Conservation (phyloP, 2,797 vertebrate species). For the Schizothorax lantsangensis region DNA sequence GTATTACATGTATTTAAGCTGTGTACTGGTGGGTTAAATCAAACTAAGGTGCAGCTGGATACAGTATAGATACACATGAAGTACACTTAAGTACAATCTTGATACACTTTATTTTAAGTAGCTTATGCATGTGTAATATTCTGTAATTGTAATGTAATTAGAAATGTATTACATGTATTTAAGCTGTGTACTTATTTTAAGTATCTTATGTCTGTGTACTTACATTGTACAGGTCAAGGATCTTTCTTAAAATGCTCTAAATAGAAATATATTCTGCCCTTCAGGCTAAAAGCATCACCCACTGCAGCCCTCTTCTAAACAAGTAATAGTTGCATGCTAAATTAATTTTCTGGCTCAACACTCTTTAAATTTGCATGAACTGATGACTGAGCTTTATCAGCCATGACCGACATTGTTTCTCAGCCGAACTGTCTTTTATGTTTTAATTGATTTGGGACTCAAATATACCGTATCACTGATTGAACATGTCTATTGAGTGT, state of each 20-base stretch:
- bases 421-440: too few relatives aligned
- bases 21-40: too few relatives aligned
- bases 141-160: too few relatives aligned
- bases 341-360: not conserved
- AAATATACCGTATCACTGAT: not conserved
- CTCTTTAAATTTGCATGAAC: not conserved
- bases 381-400: not conserved
- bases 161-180: too few relatives aligned
- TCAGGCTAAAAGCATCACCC: not conserved
- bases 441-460: not conserved
- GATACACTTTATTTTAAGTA: too few relatives aligned
- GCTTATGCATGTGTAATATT: too few relatives aligned
- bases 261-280: not conserved
- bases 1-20: too few relatives aligned
- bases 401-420: not conserved
- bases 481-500: not conserved
- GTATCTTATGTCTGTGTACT: too few relatives aligned
- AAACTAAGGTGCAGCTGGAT: too few relatives aligned
- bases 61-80: too few relatives aligned
- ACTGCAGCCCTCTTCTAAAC: not conserved
- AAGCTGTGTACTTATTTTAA: too few relatives aligned
- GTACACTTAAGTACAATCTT: too few relatives aligned
- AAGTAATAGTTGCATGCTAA: not conserved
- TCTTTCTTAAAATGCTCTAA: not conserved
- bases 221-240: constrained; percentile 5